Percentiles rank a stretch among this genome's conserved stretches.
Conservation (phyloP, 2,797 vertebrate species). For the Dromococcyx pavoninus region DNA sequence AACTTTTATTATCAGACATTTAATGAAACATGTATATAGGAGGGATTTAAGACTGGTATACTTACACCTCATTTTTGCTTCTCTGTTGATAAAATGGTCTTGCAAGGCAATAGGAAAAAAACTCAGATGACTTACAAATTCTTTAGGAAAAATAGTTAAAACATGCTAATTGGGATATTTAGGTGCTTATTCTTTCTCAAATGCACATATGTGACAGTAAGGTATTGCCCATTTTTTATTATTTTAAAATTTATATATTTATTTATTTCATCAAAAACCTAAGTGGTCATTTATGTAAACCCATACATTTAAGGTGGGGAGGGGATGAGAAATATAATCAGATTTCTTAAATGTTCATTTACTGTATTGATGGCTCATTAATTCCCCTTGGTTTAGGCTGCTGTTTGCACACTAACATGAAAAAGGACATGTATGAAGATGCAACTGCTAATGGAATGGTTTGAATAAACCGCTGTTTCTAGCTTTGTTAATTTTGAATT, state of each 20-base stretch:
- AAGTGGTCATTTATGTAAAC: not conserved
- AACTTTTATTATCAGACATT: not conserved
- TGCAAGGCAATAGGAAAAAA: not conserved
- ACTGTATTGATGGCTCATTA: slow-evolving; percentile 16
- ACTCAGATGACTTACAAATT: not conserved
- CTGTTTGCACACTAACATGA: not conserved
- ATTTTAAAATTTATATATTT: not conserved
- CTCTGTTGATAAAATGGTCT: slow-evolving; percentile 3
- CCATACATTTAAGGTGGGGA: not conserved
- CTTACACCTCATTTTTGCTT: slow-evolving; percentile 24
- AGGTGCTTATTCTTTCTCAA: not conserved
- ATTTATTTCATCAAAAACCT: not conserved
- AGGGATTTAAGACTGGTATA: slow-evolving; percentile 11
- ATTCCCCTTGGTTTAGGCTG: slow-evolving; percentile 4
- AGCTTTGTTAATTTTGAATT: slow-evolving; percentile 22
- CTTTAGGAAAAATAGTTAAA: slow-evolving; percentile 24
- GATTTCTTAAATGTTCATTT: not conserved
- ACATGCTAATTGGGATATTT: not conserved
- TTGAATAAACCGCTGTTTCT: slow-evolving; percentile 11
- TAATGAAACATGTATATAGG: not conserved
- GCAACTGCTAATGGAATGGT: not conserved
- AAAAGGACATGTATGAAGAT: slow-evolving; percentile 1
- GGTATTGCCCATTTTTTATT: not conserved
- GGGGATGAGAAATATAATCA: not conserved
- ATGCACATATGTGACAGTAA: not conserved